Base-by-base conservation (phyloP, 2,888 invertebrate genomes). In the Philereme transversata region DNA sequence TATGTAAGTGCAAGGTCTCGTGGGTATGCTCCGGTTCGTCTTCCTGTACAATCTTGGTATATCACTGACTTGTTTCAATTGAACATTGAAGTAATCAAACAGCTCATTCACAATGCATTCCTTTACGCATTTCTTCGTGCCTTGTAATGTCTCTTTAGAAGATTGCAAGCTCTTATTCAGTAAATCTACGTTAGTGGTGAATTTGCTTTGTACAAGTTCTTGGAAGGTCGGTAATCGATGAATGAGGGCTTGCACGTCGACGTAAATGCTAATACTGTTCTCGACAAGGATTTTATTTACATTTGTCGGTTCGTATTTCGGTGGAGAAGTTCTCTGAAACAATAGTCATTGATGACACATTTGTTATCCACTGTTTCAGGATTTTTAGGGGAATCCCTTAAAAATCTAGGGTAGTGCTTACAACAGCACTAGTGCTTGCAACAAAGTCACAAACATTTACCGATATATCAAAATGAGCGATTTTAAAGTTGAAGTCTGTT, bases 41-140 rank as follows among this genome's bases (percentile, higher is more conserved):
- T 98, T 96, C 57, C 98, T 93, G 83, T 97, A 99, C 58, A 99
- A 90, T 65, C 99, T 93, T 3, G 99, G 99, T 84, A 99, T 97
- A 82, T 99, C 98, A 72, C 95, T 96, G 4, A 99, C 98, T 93
- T 96, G 96, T 67, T 95, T 95, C 71, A 97, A 91, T 71, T 95
- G 94, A 34, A 91, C 83, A 53, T 94, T 90, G 75, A 95, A 86
- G 70, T 83, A 79, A 48, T 83, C 81, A 71, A 76, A 89, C 59
- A 92, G 66, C 74, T 90, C 91, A 58, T 81, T 84, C 3, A 90
- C 87, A 70, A 92, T 87, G 73, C 86, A 87, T 57, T 87, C 84
- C 62, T 76, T 83, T 48, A 91, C 81, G 73, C 82, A 87, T 5
- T 70, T 68, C 64, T 83, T 86, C 8, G 81, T 82, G 5, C 72